These are phyloP conservation scores for Dermatemys mawii DNA, from an alignment of 2,113 vertebrate species.

Conservation along the genomic window DNA sequence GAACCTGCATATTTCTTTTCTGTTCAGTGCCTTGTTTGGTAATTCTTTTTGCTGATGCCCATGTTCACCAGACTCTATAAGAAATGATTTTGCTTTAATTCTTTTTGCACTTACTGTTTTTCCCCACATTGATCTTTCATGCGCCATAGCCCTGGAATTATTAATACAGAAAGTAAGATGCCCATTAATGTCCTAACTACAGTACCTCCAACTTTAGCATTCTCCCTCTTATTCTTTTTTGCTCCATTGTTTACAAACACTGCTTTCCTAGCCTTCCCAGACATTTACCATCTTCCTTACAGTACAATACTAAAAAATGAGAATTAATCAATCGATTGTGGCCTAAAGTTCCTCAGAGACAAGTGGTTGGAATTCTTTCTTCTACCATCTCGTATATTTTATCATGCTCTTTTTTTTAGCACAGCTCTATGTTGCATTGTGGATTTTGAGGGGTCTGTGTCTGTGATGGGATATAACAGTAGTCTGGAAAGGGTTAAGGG, in stretches of 20 bases:
- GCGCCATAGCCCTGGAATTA: not conserved
- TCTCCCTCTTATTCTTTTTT: not conserved
- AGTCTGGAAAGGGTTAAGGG: not conserved
- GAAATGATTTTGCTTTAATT: not conserved
- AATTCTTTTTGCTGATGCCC: not conserved
- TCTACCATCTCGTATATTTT: not conserved
- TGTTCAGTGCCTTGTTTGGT: not conserved
- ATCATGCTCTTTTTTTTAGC: fast-evolving
- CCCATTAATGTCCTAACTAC: not conserved
- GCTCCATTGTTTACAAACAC: not conserved
- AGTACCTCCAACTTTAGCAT: not conserved
- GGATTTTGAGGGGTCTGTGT: not conserved
- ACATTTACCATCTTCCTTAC: not conserved
- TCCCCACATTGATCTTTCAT: not conserved
- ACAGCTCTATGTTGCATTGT: not conserved
- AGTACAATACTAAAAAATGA: fast-evolving
- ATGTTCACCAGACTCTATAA: not conserved
- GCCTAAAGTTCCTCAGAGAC: not conserved
- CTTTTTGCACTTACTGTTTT: not conserved
- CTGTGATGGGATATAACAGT: fast-evolving
- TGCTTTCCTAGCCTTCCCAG: not conserved
- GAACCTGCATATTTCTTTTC: not conserved
- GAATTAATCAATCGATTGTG: not conserved
- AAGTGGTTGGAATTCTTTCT: not conserved
- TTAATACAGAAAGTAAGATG: not conserved